Evolutionary conservation across 2,113 vertebrate genomes (phyloP).

Genomic region (Scortum barcoo): DNA sequence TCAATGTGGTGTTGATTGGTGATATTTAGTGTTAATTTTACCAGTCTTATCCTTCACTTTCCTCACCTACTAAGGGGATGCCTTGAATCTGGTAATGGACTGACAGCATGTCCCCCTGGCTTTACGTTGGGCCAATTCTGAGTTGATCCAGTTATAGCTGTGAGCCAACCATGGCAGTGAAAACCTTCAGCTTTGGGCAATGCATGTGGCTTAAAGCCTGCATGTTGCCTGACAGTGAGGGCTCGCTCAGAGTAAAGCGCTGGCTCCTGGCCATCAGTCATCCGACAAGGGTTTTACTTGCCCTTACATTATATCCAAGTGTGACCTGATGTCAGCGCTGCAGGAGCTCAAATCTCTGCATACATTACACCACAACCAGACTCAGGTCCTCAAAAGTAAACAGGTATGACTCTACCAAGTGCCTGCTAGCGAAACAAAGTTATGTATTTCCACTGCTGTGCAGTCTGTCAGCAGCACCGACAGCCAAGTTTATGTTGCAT

Average conservation of each 20-base stretch:
- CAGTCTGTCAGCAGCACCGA: neutral
- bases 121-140: constrained; percentile 12
- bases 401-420: constrained; percentile 1
- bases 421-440: neutral
- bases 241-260: constrained; percentile 48
- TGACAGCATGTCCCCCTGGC: constrained; percentile 32
- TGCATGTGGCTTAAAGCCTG: constrained; percentile 42
- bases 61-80: neutral
- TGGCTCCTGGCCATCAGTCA: constrained; percentile 68
- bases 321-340: constrained; percentile 62
- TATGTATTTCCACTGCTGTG: constrained; percentile 11
- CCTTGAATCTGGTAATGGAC: constrained; percentile 16
- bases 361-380: constrained; percentile 28
- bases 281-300: constrained; percentile 59
- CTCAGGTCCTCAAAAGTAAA: neutral
- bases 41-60: neutral
- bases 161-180: constrained; percentile 42
- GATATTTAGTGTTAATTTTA: neutral
- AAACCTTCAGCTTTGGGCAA: constrained; percentile 34
- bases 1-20: neutral
- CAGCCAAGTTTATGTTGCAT: constrained; percentile 8
- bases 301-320: constrained; percentile 62
- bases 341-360: constrained; percentile 41
- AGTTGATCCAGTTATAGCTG: constrained; percentile 29
- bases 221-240: constrained; percentile 49